A percentile compares a stretch with the other conserved stretches of the same genome.
Evolutionary conservation across 1,140 invertebrate genomes (phyloP).

Genomic region (Amyelois transitella): DNA sequence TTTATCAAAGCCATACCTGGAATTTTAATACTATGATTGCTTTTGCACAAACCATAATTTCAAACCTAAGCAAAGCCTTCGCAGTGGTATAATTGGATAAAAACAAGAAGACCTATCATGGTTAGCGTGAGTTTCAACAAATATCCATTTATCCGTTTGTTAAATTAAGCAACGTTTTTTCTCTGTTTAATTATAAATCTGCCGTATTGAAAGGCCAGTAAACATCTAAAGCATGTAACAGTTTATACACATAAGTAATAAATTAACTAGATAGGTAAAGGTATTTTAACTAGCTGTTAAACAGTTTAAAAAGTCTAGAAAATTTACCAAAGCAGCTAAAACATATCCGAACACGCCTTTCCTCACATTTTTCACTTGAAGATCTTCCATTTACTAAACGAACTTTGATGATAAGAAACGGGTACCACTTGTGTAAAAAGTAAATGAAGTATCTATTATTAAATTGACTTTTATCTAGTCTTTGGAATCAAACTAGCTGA

Average conservation of each 20-base stretch:
- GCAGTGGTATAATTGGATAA: neutral
- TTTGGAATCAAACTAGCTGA: neutral
- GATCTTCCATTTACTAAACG: neutral
- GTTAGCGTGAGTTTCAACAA: neutral
- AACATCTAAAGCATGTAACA: too few relatives aligned
- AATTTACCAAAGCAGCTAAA: neutral
- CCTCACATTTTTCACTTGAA: neutral
- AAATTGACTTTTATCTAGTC: too few relatives aligned
- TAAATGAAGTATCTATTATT: too few relatives aligned
- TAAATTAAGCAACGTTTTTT: slow-evolving; percentile 3
- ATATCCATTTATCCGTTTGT: slow-evolving; percentile 1
- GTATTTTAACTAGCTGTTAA: too few relatives aligned
- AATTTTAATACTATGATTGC: neutral
- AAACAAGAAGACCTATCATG: slow-evolving; percentile 2
- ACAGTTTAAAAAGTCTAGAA: neutral
- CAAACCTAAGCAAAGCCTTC: neutral
- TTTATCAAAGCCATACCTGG: too few relatives aligned
- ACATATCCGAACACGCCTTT: neutral
- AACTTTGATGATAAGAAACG: too few relatives aligned
- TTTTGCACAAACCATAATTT: neutral
- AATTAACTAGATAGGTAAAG: too few relatives aligned
- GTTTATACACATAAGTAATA: too few relatives aligned
- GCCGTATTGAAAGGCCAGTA: too few relatives aligned
- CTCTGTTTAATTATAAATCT: slow-evolving; percentile 7
- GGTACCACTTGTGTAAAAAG: too few relatives aligned